These are phyloP conservation scores for Macaca mulatta DNA, from an alignment of 2,113 vertebrate species.

Conservation along the genomic window DNA sequence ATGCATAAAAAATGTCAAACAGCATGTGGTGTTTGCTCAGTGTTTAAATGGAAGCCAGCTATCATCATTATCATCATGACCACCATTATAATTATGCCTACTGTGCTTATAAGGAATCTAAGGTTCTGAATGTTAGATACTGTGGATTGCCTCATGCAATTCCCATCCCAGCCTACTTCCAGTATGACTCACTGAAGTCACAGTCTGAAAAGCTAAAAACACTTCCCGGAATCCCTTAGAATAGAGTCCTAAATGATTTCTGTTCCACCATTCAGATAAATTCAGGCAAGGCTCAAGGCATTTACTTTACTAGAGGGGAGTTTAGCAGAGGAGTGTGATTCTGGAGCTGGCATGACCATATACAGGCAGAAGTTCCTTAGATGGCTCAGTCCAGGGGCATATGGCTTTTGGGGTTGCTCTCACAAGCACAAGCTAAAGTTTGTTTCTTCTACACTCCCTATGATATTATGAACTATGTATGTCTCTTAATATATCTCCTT, in stretches of 20 bases:
- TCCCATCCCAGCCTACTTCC: not conserved
- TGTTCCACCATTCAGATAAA: not conserved
- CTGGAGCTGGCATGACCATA: not conserved
- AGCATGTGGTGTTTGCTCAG: not conserved
- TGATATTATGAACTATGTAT: not conserved
- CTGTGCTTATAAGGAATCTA: not conserved
- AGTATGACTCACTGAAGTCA: not conserved
- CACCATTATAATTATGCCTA: fast-evolving
- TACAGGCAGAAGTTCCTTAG: no score
- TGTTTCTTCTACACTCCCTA: not conserved
- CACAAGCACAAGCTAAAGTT: not conserved
- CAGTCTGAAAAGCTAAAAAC: not conserved
- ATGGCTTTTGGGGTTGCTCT: not conserved
- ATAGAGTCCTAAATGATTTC: not conserved
- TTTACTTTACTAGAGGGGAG: not conserved
- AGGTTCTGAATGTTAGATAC: not conserved
- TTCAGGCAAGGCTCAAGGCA: not conserved
- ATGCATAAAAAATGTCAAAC: not conserved
- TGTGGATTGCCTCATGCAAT: not conserved
- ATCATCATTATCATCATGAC: not conserved
- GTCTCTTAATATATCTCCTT: not conserved
- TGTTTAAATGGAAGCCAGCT: not conserved
- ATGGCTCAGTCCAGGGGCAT: no score
- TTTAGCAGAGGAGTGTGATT: not conserved
- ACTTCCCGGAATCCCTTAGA: not conserved